These are phyloP conservation scores for Peromyscus nudipes DNA, from an alignment of 2,797 vertebrate genomes.

Conservation along the genomic window DNA sequence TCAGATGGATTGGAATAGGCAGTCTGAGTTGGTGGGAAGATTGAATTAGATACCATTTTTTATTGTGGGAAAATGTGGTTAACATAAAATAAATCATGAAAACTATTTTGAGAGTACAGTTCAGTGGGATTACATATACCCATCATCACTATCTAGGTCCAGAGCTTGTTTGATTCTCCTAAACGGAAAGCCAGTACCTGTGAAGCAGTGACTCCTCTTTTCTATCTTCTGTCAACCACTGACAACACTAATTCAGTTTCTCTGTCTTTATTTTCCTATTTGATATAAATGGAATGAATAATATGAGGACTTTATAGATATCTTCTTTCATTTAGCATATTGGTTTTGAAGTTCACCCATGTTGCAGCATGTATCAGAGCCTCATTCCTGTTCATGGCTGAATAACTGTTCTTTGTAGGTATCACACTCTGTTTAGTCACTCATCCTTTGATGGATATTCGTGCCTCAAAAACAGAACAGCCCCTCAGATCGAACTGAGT, in stretches of 20 bases:
- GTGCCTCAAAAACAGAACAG: not conserved
- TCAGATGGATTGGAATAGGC: not conserved
- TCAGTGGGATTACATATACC: not conserved
- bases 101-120: not conserved
- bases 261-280: slow-evolving; percentile 3
- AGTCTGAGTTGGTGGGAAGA: slow-evolving; percentile 32
- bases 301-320: not conserved
- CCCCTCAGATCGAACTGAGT: not conserved
- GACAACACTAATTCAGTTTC: not conserved
- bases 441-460: not conserved
- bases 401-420: not conserved
- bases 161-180: not conserved
- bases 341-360: slow-evolving; percentile 27
- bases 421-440: not conserved
- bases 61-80: slow-evolving; percentile 13
- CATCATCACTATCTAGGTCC: not conserved
- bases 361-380: not conserved
- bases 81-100: not conserved
- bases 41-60: slow-evolving; percentile 45
- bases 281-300: slow-evolving; percentile 11
- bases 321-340: slow-evolving; percentile 8
- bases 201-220: not conserved
- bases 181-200: not conserved
- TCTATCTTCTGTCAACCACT: not conserved
- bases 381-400: not conserved